phyloP scores from a whole-genome alignment of 2,797 vertebrate species.

The Pteronotus mesoamericanus region DNA sequence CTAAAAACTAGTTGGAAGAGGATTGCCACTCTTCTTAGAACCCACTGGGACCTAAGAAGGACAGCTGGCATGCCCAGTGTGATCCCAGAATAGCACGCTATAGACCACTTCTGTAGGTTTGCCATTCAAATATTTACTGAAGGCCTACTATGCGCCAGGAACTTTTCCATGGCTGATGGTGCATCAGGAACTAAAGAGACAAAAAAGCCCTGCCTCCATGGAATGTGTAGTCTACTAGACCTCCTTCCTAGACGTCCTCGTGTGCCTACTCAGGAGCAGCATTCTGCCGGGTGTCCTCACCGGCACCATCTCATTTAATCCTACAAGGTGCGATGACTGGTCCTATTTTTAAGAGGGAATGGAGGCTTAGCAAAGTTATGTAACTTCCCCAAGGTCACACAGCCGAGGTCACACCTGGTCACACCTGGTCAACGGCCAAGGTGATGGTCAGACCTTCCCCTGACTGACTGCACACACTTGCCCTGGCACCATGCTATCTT shows the following conservation, averaged over 20 bases:
- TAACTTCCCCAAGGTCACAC: neutral
- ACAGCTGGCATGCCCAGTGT: neutral
- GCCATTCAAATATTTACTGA: neutral
- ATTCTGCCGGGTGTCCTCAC: neutral
- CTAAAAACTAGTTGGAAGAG: neutral
- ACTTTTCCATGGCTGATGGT: neutral
- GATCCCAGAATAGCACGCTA: neutral
- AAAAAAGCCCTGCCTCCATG: neutral
- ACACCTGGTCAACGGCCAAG: rapidly evolving
- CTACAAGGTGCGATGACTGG: neutral
- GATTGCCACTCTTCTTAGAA: neutral
- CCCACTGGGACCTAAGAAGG: neutral
- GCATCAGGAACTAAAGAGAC: neutral
- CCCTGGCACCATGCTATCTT: rapidly evolving
- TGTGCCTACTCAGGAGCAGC: neutral
- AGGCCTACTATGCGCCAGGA: neutral
- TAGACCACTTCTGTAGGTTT: neutral
- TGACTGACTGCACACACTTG: neutral
- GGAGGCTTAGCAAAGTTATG: neutral
- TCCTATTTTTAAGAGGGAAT: neutral
- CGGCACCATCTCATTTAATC: neutral
- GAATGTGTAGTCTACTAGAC: neutral
- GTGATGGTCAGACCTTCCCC: neutral
- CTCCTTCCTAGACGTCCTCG: neutral
- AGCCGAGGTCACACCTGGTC: too few species aligned